These are phyloP conservation scores for Podarcis raffonei DNA, from an alignment of 2,113 vertebrate species.

Conservation along the genomic window DNA sequence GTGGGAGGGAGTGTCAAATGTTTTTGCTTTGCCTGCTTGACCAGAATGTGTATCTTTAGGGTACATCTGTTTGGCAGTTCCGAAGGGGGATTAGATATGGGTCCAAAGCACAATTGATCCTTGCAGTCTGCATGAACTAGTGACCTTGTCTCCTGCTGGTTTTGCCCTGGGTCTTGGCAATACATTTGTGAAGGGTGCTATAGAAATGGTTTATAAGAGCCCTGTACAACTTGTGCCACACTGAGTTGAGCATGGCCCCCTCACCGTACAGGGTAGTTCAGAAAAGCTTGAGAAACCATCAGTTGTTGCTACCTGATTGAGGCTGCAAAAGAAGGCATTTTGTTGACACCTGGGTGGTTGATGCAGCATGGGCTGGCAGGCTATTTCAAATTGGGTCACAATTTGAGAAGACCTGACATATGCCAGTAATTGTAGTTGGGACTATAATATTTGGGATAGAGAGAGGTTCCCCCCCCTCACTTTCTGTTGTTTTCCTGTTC, in stretches of 20 bases:
- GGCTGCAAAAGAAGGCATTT: background rate
- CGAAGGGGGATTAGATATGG: background rate
- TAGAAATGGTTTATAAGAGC: background rate
- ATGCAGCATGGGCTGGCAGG: background rate
- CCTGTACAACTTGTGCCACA: background rate
- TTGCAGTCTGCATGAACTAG: background rate
- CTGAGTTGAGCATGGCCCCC: fast-evolving
- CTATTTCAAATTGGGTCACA: background rate
- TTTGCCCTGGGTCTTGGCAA: no score
- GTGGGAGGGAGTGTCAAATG: background rate
- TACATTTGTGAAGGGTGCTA: background rate
- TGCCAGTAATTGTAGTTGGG: background rate
- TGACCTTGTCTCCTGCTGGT: background rate
- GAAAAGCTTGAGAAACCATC: background rate
- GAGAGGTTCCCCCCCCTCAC: fast-evolving
- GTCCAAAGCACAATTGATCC: background rate
- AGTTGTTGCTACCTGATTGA: background rate
- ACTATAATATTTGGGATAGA: background rate
- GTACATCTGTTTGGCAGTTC: background rate
- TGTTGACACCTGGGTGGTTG: background rate
- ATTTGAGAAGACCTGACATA: background rate
- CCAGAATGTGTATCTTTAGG: background rate
- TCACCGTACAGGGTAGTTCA: background rate
- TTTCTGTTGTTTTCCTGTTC: background rate
- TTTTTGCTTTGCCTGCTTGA: background rate